phyloP scores from a whole-genome alignment of 2,888 invertebrate genomes.

The Apodemia mormo region DNA sequence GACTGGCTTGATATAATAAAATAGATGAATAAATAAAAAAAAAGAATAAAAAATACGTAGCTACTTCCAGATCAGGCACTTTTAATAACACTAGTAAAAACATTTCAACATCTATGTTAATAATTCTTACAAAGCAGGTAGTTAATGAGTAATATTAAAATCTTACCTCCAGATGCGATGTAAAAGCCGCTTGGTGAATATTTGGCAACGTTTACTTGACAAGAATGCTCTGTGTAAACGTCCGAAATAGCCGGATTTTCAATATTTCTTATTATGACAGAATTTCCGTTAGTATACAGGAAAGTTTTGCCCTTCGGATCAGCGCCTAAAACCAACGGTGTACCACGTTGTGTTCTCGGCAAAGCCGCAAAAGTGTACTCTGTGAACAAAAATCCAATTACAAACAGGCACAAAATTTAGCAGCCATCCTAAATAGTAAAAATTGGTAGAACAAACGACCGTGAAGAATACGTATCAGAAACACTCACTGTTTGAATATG shows the following conservation, averaged over 20 bases:
- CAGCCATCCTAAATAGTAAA: conserved; percentile 26
- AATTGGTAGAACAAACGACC: background rate
- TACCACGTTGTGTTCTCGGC: conserved; percentile 96
- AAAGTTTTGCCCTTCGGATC: conserved; percentile 99
- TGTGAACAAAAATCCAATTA: conserved; percentile 58
- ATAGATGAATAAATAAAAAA: no score
- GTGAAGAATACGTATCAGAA: conserved; percentile 29
- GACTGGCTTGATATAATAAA: no score
- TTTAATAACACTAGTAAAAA: no score
- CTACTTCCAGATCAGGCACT: no score
- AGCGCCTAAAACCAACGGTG: conserved; percentile 95
- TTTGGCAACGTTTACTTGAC: conserved; percentile 97
- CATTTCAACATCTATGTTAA: no score
- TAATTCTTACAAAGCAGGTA: background rate
- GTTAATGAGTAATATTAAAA: background rate
- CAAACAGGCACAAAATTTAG: conserved; percentile 24
- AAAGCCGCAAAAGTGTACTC: conserved; percentile 95
- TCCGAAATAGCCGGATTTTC: conserved; percentile 97
- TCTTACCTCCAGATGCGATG: conserved; percentile 97
- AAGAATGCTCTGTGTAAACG: conserved; percentile 98
- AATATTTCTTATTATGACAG: conserved; percentile 97
- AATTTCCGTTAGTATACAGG: conserved; percentile 98
- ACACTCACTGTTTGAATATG: conserved; percentile 75
- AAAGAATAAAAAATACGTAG: no score
- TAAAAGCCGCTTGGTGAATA: conserved; percentile 99